phyloP scores from a whole-genome alignment of 2,797 vertebrate genomes.

The Cossypha dichroa region DNA sequence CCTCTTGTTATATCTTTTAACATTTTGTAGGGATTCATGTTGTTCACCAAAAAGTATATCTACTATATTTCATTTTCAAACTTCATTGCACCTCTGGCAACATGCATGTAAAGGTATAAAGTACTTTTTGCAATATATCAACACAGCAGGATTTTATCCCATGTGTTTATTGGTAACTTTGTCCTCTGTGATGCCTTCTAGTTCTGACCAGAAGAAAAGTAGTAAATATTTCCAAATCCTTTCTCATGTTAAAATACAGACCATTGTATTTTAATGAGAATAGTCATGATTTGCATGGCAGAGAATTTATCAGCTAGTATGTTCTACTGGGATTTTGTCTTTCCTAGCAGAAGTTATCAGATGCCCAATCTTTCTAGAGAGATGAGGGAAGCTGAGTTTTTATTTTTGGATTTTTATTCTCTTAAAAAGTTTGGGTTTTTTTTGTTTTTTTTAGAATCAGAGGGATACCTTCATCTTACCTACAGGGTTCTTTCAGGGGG shows the following conservation, averaged over 20 bases:
- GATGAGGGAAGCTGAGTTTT: not conserved
- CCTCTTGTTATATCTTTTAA: not conserved
- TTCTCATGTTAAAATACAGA: not conserved
- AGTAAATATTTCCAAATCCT: not conserved
- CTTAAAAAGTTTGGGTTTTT: not conserved
- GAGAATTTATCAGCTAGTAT: not conserved
- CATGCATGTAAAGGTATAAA: not conserved
- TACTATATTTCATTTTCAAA: not conserved
- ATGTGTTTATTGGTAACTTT: not conserved
- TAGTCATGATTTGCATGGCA: not conserved
- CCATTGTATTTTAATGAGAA: not conserved
- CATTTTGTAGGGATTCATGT: not conserved
- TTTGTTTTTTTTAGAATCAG: not conserved
- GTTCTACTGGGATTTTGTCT: not conserved
- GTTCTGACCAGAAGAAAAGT: not conserved
- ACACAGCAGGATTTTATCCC: not conserved
- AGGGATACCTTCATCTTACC: rapidly evolving
- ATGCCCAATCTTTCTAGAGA: not conserved
- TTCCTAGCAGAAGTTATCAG: not conserved
- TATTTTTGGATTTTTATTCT: not conserved
- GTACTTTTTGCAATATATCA: not conserved
- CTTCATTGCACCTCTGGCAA: not conserved
- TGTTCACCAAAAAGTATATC: not conserved
- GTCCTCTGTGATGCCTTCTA: not conserved
- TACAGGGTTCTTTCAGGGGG: not conserved